phyloP scores from a whole-genome alignment of 2,113 vertebrate species.

The Ailurus styani region DNA sequence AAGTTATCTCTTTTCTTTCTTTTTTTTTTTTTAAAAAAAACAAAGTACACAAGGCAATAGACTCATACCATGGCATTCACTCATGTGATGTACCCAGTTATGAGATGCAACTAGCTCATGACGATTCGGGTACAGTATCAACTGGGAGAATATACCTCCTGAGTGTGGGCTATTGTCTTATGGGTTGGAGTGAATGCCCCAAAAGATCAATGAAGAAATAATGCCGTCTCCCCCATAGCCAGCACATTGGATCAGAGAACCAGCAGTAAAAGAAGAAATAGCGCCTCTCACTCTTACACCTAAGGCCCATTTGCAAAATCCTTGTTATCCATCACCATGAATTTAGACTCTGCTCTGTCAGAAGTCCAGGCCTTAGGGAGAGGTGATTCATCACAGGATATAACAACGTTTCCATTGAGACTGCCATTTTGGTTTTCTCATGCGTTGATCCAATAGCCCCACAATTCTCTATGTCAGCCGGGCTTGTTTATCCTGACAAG shows the following conservation, averaged over 20 bases:
- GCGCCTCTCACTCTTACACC: not conserved
- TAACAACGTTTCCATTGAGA: not conserved
- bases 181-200: fast-evolving
- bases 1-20: not conserved
- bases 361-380: not conserved
- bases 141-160: not conserved
- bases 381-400: not conserved
- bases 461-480: no score
- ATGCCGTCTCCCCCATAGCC: not conserved
- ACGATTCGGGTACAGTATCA: not conserved
- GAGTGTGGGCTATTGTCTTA: not conserved
- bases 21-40: not conserved
- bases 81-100: not conserved
- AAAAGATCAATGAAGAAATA: not conserved
- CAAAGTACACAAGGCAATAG: not conserved
- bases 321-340: not conserved
- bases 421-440: not conserved
- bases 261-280: not conserved
- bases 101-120: not conserved
- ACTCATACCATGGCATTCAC: no score
- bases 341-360: not conserved
- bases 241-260: not conserved
- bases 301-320: not conserved
- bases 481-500: not conserved
- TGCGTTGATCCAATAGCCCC: not conserved